phyloP scores from a whole-genome alignment of 2,797 vertebrate genomes.

The Chloroceryle inda region DNA sequence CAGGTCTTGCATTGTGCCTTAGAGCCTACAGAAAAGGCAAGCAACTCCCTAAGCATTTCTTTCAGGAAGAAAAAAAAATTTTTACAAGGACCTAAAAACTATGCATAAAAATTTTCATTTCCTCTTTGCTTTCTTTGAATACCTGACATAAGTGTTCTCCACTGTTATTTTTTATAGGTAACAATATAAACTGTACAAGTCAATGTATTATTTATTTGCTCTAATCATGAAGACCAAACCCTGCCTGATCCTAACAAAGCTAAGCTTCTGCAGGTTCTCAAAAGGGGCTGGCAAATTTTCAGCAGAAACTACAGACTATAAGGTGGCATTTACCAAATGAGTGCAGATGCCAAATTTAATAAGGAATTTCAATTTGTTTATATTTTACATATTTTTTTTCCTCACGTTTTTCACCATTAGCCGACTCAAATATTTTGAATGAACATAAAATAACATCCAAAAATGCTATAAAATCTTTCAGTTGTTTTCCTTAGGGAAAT shows the following conservation, averaged over 20 bases:
- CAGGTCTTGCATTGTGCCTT: neutral
- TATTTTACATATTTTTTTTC: neutral
- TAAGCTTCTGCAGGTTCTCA: neutral
- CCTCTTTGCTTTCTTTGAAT: neutral
- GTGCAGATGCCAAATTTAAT: neutral
- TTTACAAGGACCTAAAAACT: neutral
- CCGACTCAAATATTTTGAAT: conserved; percentile 15
- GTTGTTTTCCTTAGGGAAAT: conserved; percentile 28
- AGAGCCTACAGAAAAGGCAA: neutral
- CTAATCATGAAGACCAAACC: neutral
- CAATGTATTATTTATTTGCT: neutral
- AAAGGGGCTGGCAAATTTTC: neutral
- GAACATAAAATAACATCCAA: neutral
- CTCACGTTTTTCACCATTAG: conserved; percentile 15
- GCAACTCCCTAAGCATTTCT: neutral
- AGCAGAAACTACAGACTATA: neutral
- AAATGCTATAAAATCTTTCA: conserved; percentile 20
- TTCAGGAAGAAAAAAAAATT: neutral
- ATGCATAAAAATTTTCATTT: neutral
- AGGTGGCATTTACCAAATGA: neutral
- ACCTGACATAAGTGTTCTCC: neutral
- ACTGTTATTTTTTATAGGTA: neutral
- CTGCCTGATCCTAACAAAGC: neutral
- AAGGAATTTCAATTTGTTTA: neutral
- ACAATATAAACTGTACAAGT: neutral